Evolutionary conservation across 2,113 vertebrate genomes (phyloP), one percentile per base, ranked within the genome.

Genomic region (Clarias batrachus): DNA sequence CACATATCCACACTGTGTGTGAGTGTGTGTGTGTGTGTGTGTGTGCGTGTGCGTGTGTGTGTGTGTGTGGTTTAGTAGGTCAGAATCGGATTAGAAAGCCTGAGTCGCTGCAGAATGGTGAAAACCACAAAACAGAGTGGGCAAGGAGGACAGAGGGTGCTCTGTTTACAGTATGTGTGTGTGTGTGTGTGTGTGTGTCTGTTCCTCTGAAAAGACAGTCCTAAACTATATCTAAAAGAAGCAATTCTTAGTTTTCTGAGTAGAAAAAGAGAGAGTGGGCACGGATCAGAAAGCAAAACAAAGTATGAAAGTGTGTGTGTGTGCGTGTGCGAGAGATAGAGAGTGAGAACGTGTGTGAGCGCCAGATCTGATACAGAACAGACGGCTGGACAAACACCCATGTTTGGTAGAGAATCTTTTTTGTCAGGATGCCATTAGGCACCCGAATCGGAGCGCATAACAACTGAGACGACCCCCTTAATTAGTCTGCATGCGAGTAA

Each of bases 321-420:
- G 62, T 66, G 81, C 19, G 65, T 41, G 59, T 9, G 37, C 9
- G 62, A 78, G 81, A 86, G 84, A 82, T 82, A 81, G 21, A 84
- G 59, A 59, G 73, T 25, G 59, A 87, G 87, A 87, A 81, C 86
- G 88, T 90, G 76, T 41, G 76, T 74, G 33, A 88, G 41, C 48
- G 86, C 88, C 84, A 12, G 41, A 87, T 88, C 88, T 89, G 82
- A 86, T 89, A 89, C 87, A 89, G 88, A 90, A 88, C 77, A 87
- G 81, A 83, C 62, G 52, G 59, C 76, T 87, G 81, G 81, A 83
- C 81, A 77, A 83, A 78, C 73, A 77, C 71, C 86, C 86, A 87
- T 87, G 81, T 87, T 87, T 87, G 81, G 86, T 77, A 66, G 86
- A 83, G 60, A 77, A 81, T 70, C 41, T 83, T 81, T 82, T 63